Conservation (phyloP, 1,140 invertebrate genomes). For the Thaumatotibia leucotreta region DNA sequence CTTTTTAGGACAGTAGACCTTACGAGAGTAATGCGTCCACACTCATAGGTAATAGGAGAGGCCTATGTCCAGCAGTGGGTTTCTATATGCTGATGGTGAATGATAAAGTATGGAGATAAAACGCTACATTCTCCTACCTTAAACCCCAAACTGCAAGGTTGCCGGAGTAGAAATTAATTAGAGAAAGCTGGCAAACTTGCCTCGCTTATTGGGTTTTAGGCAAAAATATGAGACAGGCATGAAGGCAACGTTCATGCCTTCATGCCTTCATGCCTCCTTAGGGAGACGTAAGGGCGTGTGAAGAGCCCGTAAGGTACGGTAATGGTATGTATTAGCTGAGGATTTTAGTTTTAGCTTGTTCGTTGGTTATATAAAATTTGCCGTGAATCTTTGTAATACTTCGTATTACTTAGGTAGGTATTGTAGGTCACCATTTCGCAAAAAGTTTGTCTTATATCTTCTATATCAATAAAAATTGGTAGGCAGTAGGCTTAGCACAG, state of each 20-base stretch:
- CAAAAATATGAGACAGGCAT: slow-evolving; percentile 61
- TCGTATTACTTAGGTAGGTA: too few relatives aligned
- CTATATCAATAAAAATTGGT: too few relatives aligned
- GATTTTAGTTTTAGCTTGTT: not conserved
- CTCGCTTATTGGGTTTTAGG: slow-evolving; percentile 56
- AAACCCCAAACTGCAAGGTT: slow-evolving; percentile 7
- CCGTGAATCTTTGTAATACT: too few relatives aligned
- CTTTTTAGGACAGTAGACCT: too few relatives aligned
- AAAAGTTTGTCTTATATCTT: too few relatives aligned
- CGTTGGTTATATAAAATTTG: too few relatives aligned
- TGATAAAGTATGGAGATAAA: not conserved
- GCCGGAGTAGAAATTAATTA: slow-evolving; percentile 62
- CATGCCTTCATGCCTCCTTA: slow-evolving; percentile 7
- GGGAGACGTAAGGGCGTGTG: not conserved
- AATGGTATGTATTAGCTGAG: not conserved
- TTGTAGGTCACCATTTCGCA: too few relatives aligned
- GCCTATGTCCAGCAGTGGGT: too few relatives aligned
- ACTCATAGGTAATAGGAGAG: too few relatives aligned
- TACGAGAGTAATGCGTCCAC: too few relatives aligned
- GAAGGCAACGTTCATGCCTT: slow-evolving; percentile 16
- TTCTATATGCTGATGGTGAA: too few relatives aligned
- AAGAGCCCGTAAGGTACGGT: not conserved
- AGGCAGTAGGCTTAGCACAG: too few relatives aligned
- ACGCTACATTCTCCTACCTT: not conserved
- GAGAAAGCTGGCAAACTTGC: slow-evolving; percentile 58